phyloP scores from a whole-genome alignment of 2,113 vertebrate genomes.

The Callipepla squamata region DNA sequence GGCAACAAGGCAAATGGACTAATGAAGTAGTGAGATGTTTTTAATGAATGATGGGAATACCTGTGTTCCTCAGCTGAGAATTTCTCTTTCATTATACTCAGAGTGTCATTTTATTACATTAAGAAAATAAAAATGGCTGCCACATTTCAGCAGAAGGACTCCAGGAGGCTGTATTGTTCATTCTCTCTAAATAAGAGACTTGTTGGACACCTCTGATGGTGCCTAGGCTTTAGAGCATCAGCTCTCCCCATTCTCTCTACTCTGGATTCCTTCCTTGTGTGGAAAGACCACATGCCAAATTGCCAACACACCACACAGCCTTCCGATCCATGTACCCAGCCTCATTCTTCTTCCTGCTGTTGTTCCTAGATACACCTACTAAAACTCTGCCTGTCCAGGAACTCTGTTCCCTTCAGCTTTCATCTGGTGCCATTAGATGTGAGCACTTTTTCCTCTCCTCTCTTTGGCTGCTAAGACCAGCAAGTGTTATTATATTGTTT shows the following conservation, averaged over 20 bases:
- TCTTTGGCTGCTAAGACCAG: no score
- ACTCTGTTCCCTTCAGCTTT: not conserved
- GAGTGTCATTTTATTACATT: not conserved
- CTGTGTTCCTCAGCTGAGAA: not conserved
- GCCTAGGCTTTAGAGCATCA: not conserved
- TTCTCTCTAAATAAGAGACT: not conserved
- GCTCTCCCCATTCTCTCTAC: not conserved
- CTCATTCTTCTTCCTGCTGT: not conserved
- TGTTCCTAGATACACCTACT: not conserved
- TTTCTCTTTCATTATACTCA: not conserved
- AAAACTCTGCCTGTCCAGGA: not conserved
- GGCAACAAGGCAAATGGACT: not conserved
- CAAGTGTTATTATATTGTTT: not conserved
- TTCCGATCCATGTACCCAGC: not conserved
- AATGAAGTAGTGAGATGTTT: not conserved
- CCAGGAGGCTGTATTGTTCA: not conserved
- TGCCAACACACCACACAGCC: not conserved
- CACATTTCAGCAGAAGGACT: not conserved
- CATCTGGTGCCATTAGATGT: not conserved
- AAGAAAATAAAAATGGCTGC: not conserved
- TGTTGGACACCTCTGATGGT: not conserved
- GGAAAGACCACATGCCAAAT: not conserved
- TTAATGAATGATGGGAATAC: not conserved
- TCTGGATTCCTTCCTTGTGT: not conserved
- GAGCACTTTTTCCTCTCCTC: no score